These are phyloP conservation scores for Scaptomyza cyrtandrae DNA, from an alignment of 2,888 invertebrate species.

Conservation along the genomic window DNA sequence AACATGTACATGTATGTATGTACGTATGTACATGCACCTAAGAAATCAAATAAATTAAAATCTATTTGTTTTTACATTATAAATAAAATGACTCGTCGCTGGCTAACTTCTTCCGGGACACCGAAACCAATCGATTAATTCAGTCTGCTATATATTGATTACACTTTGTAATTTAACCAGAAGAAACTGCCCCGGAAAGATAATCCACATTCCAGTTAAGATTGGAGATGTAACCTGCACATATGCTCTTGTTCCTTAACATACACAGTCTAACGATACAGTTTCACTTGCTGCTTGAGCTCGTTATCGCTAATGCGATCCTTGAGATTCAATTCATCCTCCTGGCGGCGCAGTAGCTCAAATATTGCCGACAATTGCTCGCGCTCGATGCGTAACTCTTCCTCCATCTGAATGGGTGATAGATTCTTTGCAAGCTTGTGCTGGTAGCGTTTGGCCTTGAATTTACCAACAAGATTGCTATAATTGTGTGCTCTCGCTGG, in stretches of 20 bases:
- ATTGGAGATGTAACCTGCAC: conserved; percentile 1
- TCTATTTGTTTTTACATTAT: not conserved
- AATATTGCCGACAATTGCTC: conserved; percentile 85
- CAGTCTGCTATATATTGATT: not conserved
- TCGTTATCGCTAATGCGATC: conserved; percentile 81
- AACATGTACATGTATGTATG: conserved; percentile 15
- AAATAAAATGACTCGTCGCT: conserved; percentile 13
- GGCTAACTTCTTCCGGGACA: not conserved
- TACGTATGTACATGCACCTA: conserved; percentile 6
- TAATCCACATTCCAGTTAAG: conserved; percentile 53
- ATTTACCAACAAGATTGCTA: conserved; percentile 63
- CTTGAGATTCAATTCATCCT: conserved; percentile 84
- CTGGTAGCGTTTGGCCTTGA: conserved; percentile 72
- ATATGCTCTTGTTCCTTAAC: not conserved
- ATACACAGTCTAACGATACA: conserved; percentile 79
- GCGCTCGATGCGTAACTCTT: conserved; percentile 83
- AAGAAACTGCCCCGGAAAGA: conserved; percentile 1
- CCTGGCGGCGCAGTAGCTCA: conserved; percentile 84
- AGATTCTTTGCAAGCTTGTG: conserved; percentile 68
- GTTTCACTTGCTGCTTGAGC: conserved; percentile 81
- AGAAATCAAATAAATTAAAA: not conserved
- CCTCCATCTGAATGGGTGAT: conserved; percentile 73
- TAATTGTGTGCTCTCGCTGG: conserved; percentile 26
- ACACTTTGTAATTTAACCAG: conserved; percentile 3
- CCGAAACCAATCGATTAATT: conserved; percentile 1